These are phyloP conservation scores for Danio tinwini DNA, from an alignment of 2,797 vertebrate genomes.

Conservation along the genomic window DNA sequence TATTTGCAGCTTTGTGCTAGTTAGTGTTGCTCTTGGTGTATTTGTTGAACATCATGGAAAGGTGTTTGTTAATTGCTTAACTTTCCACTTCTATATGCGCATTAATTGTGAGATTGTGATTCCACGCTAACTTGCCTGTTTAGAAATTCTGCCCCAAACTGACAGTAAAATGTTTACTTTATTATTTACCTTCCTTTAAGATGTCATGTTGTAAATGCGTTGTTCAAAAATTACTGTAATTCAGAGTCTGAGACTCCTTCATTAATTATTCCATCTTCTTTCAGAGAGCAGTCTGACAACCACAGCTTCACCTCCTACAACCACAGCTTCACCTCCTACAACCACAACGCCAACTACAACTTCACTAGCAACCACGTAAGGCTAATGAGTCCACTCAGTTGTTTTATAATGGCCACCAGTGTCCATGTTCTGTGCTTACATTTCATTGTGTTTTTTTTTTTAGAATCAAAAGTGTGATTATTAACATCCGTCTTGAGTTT, in stretches of 20 bases:
- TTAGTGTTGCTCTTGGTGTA: too few species aligned
- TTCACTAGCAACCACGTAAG: background rate
- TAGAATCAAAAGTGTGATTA: background rate
- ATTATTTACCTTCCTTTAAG: background rate
- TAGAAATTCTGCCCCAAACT: background rate
- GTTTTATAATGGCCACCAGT: background rate
- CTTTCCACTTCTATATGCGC: too few species aligned
- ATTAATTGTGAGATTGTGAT: too few species aligned
- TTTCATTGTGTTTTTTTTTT: background rate
- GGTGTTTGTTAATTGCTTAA: too few species aligned
- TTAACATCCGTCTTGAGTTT: constrained; percentile 17
- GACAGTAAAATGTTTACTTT: too few species aligned
- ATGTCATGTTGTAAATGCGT: background rate
- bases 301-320: background rate
- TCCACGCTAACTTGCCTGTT: too few species aligned
- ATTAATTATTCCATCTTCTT: background rate
- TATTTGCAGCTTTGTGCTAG: too few species aligned
- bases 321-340: background rate
- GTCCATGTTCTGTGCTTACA: background rate
- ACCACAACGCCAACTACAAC: background rate
- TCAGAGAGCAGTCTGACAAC: background rate
- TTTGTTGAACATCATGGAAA: too few species aligned
- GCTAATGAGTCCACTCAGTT: background rate
- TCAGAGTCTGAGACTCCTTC: background rate
- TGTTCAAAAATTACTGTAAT: background rate